Evolutionary conservation across 2,113 vertebrate genomes (phyloP).

Genomic region (Hemicordylus capensis): DNA sequence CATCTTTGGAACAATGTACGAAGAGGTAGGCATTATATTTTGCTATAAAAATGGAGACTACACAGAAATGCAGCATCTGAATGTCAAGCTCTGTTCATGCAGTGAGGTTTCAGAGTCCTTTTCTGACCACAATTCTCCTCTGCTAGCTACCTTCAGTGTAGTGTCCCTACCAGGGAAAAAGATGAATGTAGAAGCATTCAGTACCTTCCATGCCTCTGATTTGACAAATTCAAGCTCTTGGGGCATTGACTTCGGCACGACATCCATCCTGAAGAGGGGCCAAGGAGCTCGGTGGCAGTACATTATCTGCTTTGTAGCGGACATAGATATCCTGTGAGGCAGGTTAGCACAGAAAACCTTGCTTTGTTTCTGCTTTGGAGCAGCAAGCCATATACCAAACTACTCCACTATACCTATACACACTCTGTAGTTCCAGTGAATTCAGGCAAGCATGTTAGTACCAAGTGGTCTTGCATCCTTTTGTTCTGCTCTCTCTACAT

Average conservation of each 20-base stretch:
- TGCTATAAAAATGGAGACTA: not conserved
- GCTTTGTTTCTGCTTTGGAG: not conserved
- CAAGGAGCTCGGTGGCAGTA: not conserved
- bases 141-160: not conserved
- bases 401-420: too few species aligned
- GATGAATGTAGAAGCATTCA: not conserved
- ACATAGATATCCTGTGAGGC: not conserved
- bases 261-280: not conserved
- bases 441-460: not conserved
- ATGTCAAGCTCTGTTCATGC: not conserved
- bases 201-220: not conserved
- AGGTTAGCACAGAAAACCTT: not conserved
- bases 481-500: not conserved
- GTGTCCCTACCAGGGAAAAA: not conserved
- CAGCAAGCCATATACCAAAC: too few species aligned
- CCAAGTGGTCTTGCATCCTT: not conserved
- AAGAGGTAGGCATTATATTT: constrained; percentile 80
- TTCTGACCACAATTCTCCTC: not conserved
- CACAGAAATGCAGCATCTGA: not conserved
- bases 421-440: not conserved
- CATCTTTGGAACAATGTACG: constrained; percentile 98
- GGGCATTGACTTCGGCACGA: not conserved
- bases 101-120: not conserved
- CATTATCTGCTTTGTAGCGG: not conserved
- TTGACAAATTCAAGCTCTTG: not conserved